These are phyloP conservation scores for Drosophila ficusphila DNA, from an alignment of 1,140 invertebrate genomes.

Conservation along the genomic window DNA sequence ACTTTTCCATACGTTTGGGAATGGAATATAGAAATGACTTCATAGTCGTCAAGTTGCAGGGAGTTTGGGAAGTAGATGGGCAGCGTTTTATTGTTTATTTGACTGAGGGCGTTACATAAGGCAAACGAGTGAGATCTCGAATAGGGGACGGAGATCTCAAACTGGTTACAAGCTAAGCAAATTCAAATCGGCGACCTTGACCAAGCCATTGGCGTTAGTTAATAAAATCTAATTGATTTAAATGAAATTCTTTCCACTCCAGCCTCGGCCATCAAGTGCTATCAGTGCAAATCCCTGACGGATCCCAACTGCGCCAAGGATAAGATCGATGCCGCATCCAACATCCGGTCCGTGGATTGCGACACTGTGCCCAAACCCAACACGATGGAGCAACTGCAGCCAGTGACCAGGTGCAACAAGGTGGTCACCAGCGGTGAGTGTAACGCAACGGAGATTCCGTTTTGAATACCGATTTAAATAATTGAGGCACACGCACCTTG, in stretches of 20 bases:
- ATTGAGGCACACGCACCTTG: constrained; percentile 38
- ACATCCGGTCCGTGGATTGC: constrained; percentile 70
- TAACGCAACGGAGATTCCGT: constrained; percentile 1
- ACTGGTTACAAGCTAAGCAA: constrained; percentile 52
- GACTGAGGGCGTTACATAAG: constrained; percentile 58
- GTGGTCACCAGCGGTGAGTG: constrained; percentile 79
- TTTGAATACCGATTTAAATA: constrained; percentile 22
- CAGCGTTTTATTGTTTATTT: constrained; percentile 19
- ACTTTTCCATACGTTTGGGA: constrained; percentile 14
- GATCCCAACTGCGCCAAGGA: constrained; percentile 74
- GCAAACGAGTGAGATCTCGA: neutral
- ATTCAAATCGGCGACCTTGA: constrained; percentile 29
- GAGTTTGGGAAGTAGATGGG: constrained; percentile 8
- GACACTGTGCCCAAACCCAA: constrained; percentile 58
- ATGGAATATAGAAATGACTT: constrained; percentile 44
- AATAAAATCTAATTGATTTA: constrained; percentile 2
- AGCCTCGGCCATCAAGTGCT: constrained; percentile 77
- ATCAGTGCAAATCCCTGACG: constrained; percentile 77
- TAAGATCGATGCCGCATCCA: constrained; percentile 55
- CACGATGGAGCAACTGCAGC: constrained; percentile 64
- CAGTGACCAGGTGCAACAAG: constrained; percentile 80
- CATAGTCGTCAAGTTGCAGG: constrained; percentile 31
- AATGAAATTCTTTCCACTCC: neutral
- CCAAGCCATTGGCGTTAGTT: constrained; percentile 1
- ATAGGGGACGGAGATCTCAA: constrained; percentile 29